Percentiles rank a stretch among this genome's conserved stretches.
Conservation (phyloP, 2,888 invertebrate genomes). For the Dorcus hopei region DNA sequence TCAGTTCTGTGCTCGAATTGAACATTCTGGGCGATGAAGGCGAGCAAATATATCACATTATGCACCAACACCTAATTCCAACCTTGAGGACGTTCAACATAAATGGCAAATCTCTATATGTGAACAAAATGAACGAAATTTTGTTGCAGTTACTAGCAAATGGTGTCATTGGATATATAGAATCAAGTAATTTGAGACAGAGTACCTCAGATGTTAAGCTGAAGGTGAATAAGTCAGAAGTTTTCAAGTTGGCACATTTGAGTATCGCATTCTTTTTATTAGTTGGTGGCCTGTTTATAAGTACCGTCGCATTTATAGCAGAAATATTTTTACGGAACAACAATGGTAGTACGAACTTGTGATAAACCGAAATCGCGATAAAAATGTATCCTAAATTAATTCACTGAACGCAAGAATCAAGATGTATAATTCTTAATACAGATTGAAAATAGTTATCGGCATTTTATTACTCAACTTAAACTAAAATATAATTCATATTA, state of each 20-base stretch:
- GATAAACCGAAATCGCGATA: no score
- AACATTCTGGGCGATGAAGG: background rate
- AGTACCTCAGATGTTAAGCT: background rate
- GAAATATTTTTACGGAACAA: background rate
- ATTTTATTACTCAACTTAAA: no score
- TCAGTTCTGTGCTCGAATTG: background rate
- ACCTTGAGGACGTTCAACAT: background rate
- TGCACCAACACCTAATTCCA: conserved; percentile 1
- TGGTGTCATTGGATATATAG: background rate
- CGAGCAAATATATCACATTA: background rate
- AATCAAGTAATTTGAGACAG: background rate
- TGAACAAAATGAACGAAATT: background rate
- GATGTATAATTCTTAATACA: no score
- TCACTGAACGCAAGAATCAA: no score
- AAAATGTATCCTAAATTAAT: no score
- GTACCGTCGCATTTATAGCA: background rate
- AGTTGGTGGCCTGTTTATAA: background rate
- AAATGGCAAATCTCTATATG: background rate
- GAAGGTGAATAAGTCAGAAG: background rate
- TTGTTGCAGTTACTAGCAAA: background rate
- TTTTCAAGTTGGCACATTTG: background rate
- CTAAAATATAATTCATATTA: no score
- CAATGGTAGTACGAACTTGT: no score
- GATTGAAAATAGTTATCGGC: no score
- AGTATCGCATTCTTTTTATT: background rate